Evolutionary conservation across 2,113 vertebrate species (phyloP), one percentile per base, ranked within the genome.

Genomic region (Nannobrachium achirus): DNA sequence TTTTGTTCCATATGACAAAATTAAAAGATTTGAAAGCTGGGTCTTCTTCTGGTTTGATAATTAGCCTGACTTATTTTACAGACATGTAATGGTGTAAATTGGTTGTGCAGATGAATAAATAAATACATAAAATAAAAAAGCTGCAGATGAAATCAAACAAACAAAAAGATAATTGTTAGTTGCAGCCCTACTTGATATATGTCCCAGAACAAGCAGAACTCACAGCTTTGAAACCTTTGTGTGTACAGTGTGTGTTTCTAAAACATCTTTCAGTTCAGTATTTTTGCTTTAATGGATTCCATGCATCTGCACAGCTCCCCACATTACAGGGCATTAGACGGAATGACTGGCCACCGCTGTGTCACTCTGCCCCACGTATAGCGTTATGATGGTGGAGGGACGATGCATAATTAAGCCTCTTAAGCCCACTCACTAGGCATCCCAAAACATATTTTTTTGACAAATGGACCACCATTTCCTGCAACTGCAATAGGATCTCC

Each of bases 301-400:
- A 58, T 90, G 84, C 66, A 84, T 80, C 82, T 84, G 79, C 86
- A 80, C 55, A 81, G 75, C 83, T 83, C 86, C 87, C 86, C 85
- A 73, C 88, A 84, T 89, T 75, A 68, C 78, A 79, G 86, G 82
- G 83, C 91, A 90, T 92, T 90, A 91, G 83, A 80, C 81, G 80
- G 86, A 89, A 90, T 82, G 86, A 87, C 78, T 88, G 81, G 76
- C 80, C 82, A 85, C 86, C 77, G 73, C 87, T 90, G 89, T 86
- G 85, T 88, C 66, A 76, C 85, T 88, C 70, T 78, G 87, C 86
- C 82, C 85, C 87, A 89, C 85, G 74, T 86, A 83, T 74, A 58
- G 81, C 45, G 72, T 71, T 83, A 71, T 82, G 83, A 89, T 84
- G 88, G 84, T 6, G 14, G 78, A 87, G 82, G 86, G 87, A 87